phyloP scores from a whole-genome alignment of 1,140 invertebrate genomes.

The Ephestia elutella region DNA sequence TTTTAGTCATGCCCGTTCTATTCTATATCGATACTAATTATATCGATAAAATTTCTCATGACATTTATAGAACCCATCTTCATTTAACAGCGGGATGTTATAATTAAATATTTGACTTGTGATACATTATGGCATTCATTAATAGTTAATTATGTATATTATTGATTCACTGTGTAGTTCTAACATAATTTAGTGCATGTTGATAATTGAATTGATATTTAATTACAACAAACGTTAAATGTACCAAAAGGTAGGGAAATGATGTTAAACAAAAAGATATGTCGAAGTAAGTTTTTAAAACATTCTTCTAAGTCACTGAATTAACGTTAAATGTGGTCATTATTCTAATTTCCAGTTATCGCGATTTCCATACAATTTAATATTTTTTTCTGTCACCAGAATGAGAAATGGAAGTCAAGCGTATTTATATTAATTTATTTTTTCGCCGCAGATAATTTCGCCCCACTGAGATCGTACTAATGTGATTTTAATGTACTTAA shows the following conservation, averaged over 20 bases:
- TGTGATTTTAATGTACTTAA: constrained; percentile 72
- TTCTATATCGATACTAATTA: no score
- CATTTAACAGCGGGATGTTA: constrained; percentile 3
- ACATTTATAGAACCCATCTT: background rate
- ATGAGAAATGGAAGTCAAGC: constrained; percentile 44
- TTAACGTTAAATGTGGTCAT: background rate
- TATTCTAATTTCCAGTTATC: constrained; percentile 29
- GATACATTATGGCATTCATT: background rate
- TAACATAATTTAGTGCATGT: background rate
- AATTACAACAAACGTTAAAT: no score
- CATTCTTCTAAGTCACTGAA: background rate
- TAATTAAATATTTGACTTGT: background rate
- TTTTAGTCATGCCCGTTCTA: background rate
- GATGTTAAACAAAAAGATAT: no score
- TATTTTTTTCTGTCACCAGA: constrained; percentile 42
- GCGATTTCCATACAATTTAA: constrained; percentile 63
- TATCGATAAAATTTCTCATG: background rate
- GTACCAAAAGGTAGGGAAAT: no score
- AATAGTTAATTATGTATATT: background rate
- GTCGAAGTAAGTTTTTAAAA: no score
- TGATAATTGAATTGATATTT: no score
- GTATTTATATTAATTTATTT: constrained; percentile 58
- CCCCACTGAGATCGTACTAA: constrained; percentile 62
- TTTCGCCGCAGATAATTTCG: constrained; percentile 61
- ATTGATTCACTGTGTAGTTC: background rate